Base-by-base conservation (phyloP, 2,113 vertebrate genomes). In the Scalopus aquaticus region DNA sequence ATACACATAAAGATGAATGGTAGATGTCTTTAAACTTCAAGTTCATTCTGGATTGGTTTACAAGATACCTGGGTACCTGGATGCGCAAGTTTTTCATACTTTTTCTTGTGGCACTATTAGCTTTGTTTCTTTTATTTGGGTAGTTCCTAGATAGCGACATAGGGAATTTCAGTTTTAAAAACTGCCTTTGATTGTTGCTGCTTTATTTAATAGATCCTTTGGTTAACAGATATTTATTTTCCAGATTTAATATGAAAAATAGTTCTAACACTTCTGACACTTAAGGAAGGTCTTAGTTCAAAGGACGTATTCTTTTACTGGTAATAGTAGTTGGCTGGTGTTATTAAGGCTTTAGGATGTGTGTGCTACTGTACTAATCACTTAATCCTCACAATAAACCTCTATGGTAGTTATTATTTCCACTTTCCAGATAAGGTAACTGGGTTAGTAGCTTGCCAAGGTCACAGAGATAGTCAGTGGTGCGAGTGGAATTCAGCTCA, bases 391-490 rank as follows among this genome's bases (percentile, higher is more conserved):
- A 81, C 5, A 16, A 79, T 69, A 76, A 93, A 81, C 76, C 65
- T 76, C 60, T 6, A 51, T 35, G n/a, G 26, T 42, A 2, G 54
- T 73, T 74, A 87, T 94, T 95, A 93, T 86, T 54, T 89, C 32
- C 58, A 83, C 32, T 79, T 82, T n/a, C 65, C 49, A 95, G 90
- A 90, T 77, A 82, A 95, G 35, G 58, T 76, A 77, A 91, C 67
- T 90, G 78, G 87, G 86, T 93, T 95, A 95, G 91, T 58, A 77
- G 65, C 91, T 93, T 87, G 87, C 65, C 91, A 91, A 87, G 95
- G 91, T 95, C 89, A 89, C 42, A 26, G 74, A 72, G 69, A 54
- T 83, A 3, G n/a, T 39, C 72, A 80, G 44, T 51, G 60, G 46
- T 19, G 42, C 83, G n/a, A 56, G 5, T 32, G 24, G 60, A 39